A percentile compares a stretch with the other conserved stretches of the same genome.
phyloP scores from a whole-genome alignment of 64 coral and sea anemone species.

The Actinia equina region DNA sequence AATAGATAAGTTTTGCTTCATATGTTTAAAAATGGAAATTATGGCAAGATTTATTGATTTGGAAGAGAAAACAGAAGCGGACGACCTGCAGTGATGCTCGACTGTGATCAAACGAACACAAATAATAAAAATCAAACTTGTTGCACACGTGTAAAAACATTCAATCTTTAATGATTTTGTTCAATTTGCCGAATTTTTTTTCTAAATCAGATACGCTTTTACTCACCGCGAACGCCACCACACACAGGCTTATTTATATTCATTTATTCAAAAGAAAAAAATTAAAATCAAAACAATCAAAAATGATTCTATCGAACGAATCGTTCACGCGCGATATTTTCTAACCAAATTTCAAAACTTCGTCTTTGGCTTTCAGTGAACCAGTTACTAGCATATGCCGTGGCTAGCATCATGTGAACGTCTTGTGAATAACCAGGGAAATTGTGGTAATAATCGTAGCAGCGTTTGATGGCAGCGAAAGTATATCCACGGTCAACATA shows the following conservation, averaged over 20 bases:
- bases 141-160: constrained; percentile 11
- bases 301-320: background rate
- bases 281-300: background rate
- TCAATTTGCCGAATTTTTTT: background rate
- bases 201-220: background rate
- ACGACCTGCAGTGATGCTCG: background rate
- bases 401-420: constrained; percentile 84
- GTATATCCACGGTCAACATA: constrained; percentile 73
- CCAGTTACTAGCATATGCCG: constrained; percentile 72
- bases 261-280: background rate
- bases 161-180: constrained; percentile 10
- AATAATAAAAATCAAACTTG: background rate
- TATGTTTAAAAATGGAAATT: background rate
- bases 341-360: constrained; percentile 60
- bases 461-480: constrained; percentile 74
- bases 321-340: constrained; percentile 61
- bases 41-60: background rate
- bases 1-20: background rate
- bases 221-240: background rate
- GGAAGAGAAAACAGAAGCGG: background rate
- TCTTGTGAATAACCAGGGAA: constrained; percentile 77
- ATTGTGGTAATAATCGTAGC: constrained; percentile 81
- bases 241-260: background rate
- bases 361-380: constrained; percentile 71
- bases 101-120: background rate